Evolutionary conservation across 2,888 invertebrate genomes (phyloP).

Genomic region (Plebejus anna): DNA sequence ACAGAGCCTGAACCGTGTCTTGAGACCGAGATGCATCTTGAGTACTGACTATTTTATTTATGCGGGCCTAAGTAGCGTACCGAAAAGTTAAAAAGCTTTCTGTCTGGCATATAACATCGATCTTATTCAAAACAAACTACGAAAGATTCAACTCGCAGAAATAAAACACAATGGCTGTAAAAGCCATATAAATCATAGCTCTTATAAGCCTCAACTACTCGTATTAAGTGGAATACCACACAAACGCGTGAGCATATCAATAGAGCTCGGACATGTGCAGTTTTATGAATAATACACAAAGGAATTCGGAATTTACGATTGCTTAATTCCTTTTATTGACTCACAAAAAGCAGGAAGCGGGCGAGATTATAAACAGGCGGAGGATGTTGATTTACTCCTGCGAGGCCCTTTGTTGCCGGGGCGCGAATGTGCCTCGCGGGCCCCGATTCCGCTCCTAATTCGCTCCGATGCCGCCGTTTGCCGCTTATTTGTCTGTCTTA

Average conservation of each 20-base stretch:
- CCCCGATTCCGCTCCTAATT: constrained; percentile 34
- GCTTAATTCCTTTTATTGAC: constrained; percentile 59
- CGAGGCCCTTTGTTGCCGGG: constrained; percentile 58
- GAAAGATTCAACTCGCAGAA: neutral
- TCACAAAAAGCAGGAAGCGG: constrained; percentile 73
- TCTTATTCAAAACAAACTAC: neutral
- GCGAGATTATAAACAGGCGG: constrained; percentile 71
- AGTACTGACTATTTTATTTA: too few relatives aligned
- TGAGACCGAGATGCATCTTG: too few relatives aligned
- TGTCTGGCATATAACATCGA: neutral
- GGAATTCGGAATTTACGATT: constrained; percentile 48
- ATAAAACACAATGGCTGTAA: neutral
- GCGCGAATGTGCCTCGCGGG: constrained; percentile 52
- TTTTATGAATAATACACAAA: constrained; percentile 39
- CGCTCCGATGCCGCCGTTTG: constrained; percentile 7
- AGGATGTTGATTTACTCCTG: constrained; percentile 71
- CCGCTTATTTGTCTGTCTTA: constrained; percentile 5
- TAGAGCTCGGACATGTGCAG: constrained; percentile 12
- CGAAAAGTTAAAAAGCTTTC: too few relatives aligned
- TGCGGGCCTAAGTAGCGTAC: too few relatives aligned
- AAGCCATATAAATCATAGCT: neutral
- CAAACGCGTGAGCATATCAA: constrained; percentile 6
- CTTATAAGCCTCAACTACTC: neutral
- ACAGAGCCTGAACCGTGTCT: too few relatives aligned
- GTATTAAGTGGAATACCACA: neutral